Percentiles rank a stretch among this genome's conserved stretches.
phyloP scores from a whole-genome alignment of 2,888 invertebrate genomes.

The Piscicola geometra region DNA sequence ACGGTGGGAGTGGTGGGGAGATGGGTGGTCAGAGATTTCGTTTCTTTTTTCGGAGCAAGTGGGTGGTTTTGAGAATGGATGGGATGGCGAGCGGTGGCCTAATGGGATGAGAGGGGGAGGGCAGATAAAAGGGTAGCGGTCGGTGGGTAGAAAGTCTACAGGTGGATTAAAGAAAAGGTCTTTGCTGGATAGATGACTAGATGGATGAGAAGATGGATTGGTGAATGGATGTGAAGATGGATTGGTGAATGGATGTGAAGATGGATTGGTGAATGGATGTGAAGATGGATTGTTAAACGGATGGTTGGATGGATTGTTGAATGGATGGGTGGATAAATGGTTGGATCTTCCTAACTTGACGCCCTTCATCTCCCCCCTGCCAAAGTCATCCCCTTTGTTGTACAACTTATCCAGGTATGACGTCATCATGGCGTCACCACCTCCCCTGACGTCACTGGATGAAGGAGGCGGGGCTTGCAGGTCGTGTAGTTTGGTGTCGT shows the following conservation, averaged over 20 bases:
- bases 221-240: too few species aligned
- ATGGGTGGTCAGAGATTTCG: constrained; percentile 1
- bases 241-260: neutral
- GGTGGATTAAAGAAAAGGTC: neutral
- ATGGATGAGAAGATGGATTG: neutral
- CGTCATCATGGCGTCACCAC: neutral
- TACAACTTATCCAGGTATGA: constrained; percentile 5
- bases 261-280: neutral
- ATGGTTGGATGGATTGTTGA: neutral
- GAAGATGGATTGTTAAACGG: neutral
- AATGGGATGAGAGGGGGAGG: constrained; percentile 1
- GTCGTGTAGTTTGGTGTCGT: neutral
- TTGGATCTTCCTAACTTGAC: neutral
- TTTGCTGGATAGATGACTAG: constrained; percentile 8
- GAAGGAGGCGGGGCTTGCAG: neutral
- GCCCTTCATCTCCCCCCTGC: neutral
- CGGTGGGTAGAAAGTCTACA: neutral
- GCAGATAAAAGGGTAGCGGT: neutral
- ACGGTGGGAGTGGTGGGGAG: neutral
- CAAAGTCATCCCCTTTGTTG: neutral
- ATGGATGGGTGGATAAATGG: neutral
- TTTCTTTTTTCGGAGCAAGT: neutral
- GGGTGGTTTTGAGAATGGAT: neutral
- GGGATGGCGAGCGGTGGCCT: neutral
- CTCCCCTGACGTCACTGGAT: too few species aligned